These are phyloP conservation scores for Idaea dimidiata DNA, from an alignment of 2,888 invertebrate species.

Conservation along the genomic window DNA sequence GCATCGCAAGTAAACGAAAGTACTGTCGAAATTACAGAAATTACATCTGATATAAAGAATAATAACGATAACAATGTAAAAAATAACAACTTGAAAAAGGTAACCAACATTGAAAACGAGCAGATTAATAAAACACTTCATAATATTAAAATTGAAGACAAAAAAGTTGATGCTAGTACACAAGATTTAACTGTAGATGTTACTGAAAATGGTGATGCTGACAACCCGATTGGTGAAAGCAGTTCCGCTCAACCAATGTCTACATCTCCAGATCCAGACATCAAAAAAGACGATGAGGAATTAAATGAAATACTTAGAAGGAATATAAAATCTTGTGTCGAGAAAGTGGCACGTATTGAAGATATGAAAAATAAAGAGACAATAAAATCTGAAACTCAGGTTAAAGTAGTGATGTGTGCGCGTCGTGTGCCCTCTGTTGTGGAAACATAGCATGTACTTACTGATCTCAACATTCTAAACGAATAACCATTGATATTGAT, in stretches of 20 bases:
- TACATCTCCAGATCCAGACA: slow-evolving; percentile 42
- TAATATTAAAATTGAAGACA: slow-evolving; percentile 45
- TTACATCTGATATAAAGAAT: slow-evolving; percentile 41
- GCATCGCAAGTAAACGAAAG: slow-evolving; percentile 28
- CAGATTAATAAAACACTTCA: slow-evolving; percentile 67
- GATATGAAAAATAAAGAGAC: slow-evolving; percentile 64
- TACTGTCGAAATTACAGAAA: slow-evolving; percentile 29
- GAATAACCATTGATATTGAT: not conserved
- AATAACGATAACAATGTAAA: slow-evolving; percentile 41
- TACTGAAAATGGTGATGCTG: not conserved
- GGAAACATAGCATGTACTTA: slow-evolving; percentile 55
- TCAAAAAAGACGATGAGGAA: slow-evolving; percentile 51
- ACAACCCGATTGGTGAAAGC: not conserved
- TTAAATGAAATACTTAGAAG: slow-evolving; percentile 63
- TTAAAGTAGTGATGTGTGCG: slow-evolving; percentile 60
- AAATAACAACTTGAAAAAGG: slow-evolving; percentile 65
- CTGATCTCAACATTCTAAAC: slow-evolving; percentile 1
- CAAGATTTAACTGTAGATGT: not conserved
- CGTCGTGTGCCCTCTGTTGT: slow-evolving; percentile 56
- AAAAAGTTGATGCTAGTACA: slow-evolving; percentile 27
- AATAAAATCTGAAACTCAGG: slow-evolving; percentile 55
- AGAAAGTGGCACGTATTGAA: slow-evolving; percentile 70
- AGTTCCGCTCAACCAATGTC: slow-evolving; percentile 11
- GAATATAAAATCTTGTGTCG: slow-evolving; percentile 70
- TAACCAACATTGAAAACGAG: slow-evolving; percentile 72